Percentiles rank a stretch among this genome's conserved stretches.
Evolutionary conservation across 1,140 invertebrate genomes (phyloP).

Genomic region (Zaprionus taronus): DNA sequence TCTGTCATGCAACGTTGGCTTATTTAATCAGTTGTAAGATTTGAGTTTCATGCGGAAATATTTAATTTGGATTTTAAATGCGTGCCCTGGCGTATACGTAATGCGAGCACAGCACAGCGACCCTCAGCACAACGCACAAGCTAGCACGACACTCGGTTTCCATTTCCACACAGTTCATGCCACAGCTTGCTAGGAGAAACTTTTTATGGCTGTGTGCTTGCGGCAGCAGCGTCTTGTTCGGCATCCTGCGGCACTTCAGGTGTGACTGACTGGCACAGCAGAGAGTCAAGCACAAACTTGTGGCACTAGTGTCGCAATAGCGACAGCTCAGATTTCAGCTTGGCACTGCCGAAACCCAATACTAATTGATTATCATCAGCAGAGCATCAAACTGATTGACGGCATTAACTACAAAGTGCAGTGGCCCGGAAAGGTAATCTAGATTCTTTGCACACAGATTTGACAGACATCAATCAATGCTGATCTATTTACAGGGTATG

Average conservation of each 20-base stretch:
- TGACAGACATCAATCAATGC: no score
- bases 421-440: neutral
- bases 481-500: no score
- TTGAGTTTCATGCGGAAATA: conserved; percentile 81
- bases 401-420: neutral
- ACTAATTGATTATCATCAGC: conserved; percentile 29
- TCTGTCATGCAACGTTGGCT: conserved; percentile 48
- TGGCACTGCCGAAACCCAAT: conserved; percentile 1
- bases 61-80: conserved; percentile 83
- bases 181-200: conserved; percentile 49
- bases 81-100: conserved; percentile 62
- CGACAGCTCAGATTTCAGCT: conserved; percentile 61
- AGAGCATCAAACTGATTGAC: conserved; percentile 3
- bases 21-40: conserved; percentile 83
- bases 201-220: conserved; percentile 40
- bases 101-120: conserved; percentile 58
- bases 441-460: no score
- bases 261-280: conserved; percentile 35
- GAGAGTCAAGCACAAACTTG: conserved; percentile 53
- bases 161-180: neutral
- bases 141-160: conserved; percentile 24
- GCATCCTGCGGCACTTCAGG: conserved; percentile 32
- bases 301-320: conserved; percentile 55
- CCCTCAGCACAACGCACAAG: conserved; percentile 53
- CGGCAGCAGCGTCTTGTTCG: conserved; percentile 50